Evolutionary conservation across 1,140 invertebrate genomes (phyloP).

Genomic region (Antheraea mylitta): DNA sequence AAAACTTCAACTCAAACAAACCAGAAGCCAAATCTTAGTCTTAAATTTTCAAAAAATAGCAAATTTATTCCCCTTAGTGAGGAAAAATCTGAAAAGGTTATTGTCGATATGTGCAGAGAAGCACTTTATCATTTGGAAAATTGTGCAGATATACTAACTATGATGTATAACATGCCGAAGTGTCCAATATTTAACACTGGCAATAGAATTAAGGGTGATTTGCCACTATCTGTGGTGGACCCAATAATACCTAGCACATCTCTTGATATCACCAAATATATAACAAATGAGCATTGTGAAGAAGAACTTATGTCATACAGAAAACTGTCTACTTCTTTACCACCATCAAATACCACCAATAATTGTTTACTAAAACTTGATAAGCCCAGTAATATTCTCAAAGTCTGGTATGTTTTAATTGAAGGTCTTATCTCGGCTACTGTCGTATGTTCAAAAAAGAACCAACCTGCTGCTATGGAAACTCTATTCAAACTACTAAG

Average conservation of each 20-base stretch:
- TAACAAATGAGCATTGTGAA: constrained; percentile 69
- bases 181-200: constrained; percentile 95
- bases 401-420: constrained; percentile 95
- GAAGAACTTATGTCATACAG: constrained; percentile 81
- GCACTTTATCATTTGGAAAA: constrained; percentile 91
- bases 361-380: constrained; percentile 85
- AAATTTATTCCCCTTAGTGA: constrained; percentile 71
- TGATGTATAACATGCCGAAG: constrained; percentile 97
- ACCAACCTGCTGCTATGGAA: constrained; percentile 92
- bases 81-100: constrained; percentile 73
- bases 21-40: constrained; percentile 57
- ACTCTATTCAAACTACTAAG: constrained; percentile 91
- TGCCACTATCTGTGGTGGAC: constrained; percentile 89
- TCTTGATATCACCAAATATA: constrained; percentile 73
- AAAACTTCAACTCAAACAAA: constrained; percentile 53
- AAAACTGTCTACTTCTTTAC: constrained; percentile 80
- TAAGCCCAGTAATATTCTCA: constrained; percentile 90
- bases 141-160: constrained; percentile 91
- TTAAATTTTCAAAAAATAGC: constrained; percentile 68
- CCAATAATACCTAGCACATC: constrained; percentile 87
- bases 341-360: constrained; percentile 80
- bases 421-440: constrained; percentile 92
- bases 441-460: constrained; percentile 88
- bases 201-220: constrained; percentile 90
- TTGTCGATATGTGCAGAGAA: constrained; percentile 88